Base-by-base conservation (phyloP, 2,113 vertebrate species). In the Malurus cyaneus region DNA sequence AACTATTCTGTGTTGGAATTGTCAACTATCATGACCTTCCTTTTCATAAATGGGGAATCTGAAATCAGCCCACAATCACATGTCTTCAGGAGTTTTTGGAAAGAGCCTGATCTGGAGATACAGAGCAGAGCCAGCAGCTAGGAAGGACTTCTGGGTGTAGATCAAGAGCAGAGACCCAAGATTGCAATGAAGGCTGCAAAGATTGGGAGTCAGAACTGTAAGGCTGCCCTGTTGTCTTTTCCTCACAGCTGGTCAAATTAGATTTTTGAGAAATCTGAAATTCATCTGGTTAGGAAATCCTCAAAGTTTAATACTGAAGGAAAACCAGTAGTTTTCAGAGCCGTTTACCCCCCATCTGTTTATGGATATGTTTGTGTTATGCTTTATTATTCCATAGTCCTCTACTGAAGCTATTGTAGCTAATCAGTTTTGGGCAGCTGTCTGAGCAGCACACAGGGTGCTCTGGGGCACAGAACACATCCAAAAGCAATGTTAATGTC, bases 1-100 rank as follows among this genome's bases (percentile, higher is more conserved):
- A 62, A 18, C 50, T 65, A 5, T 20, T 91, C 29, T 42, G 11
- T 39, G 4, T 39, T 11, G 39, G 39, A 4, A 39, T 11, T 39
- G 11, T 39, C 10, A 83, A 18, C 36, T 71, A 10, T 31, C 28
- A 7, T 7, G 16, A 39, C 25, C 25, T 61, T 80, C 8, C 8
- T 57, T 91, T 71, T 34, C 4, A 4, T 49, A 44, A 85, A 57
- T 17, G 36, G 70, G 49, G 56, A 67, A 44, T 23, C 14, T 81
- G 56, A 71, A 50, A 47, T 64, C 28, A 64, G 44, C 20, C n/a
- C 28, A 85, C 36, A 65, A 8, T 25, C 0, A 0, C 0, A 0
- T 53, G 46, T 36, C 16, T 18, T 17, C 9, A 9, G 50, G 23
- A 71, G 11, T 26, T 41, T 72, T 31, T 34, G 80, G 46, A 36